Evolutionary conservation across 2,113 vertebrate genomes (phyloP).

Genomic region (Microcebus lehilahytsara): DNA sequence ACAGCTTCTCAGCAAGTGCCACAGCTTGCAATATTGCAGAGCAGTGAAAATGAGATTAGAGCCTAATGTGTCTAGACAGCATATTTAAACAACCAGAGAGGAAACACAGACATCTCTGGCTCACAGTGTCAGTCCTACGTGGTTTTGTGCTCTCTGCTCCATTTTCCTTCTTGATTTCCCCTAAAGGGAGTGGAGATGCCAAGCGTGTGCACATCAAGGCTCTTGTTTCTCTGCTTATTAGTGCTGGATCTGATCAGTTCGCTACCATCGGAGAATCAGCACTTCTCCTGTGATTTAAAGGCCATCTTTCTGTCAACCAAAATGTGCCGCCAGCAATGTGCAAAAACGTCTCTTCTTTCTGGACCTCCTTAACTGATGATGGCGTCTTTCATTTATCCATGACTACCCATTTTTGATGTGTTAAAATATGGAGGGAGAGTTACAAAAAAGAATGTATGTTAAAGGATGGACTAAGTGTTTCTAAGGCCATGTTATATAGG

Average conservation of each 20-base stretch:
- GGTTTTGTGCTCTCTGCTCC: not conserved
- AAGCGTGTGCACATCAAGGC: fast-evolving
- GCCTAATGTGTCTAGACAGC: conserved; percentile 57
- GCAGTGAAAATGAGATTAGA: not conserved
- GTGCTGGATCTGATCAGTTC: not conserved
- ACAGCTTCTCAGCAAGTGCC: conserved; percentile 25
- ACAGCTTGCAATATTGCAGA: not conserved
- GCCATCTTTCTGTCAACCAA: not conserved
- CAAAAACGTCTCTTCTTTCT: not conserved
- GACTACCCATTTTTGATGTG: not conserved
- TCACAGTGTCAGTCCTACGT: fast-evolving
- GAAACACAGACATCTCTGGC: not conserved
- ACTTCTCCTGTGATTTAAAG: not conserved
- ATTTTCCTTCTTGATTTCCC: not conserved
- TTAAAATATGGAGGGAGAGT: not conserved
- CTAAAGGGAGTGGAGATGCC: not conserved
- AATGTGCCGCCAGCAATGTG: not conserved
- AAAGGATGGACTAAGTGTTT: not conserved
- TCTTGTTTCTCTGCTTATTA: not conserved
- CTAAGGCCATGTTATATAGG: too few relatives aligned
- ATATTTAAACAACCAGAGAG: not conserved
- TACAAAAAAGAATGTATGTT: fast-evolving
- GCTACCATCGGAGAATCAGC: not conserved
- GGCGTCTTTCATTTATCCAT: not conserved
- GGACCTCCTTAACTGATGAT: not conserved